phyloP scores from a whole-genome alignment of 1,140 invertebrate species.

The Notospermus geniculatus region DNA sequence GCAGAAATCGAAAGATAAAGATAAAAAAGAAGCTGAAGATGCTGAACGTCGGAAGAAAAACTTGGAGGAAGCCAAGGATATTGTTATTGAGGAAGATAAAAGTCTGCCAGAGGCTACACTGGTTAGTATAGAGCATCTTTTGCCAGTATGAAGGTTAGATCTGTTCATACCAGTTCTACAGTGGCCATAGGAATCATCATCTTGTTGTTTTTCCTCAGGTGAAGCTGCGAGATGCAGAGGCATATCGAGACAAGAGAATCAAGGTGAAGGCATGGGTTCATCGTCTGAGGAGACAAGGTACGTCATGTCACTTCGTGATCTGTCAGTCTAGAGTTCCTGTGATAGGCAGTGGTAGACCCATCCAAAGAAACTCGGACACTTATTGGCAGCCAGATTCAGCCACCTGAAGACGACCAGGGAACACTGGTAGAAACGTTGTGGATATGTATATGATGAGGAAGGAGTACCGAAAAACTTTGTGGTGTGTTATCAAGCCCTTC shows the following conservation, averaged over 20 bases:
- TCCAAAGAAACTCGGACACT: no score
- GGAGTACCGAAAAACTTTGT: no score
- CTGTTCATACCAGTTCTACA: no score
- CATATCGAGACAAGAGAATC: constrained; percentile 72
- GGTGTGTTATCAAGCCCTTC: no score
- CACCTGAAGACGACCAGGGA: no score
- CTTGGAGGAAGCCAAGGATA: constrained; percentile 85
- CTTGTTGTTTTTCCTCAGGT: constrained; percentile 56
- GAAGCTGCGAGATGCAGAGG: constrained; percentile 71
- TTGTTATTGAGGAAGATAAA: constrained; percentile 77
- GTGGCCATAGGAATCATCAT: no score
- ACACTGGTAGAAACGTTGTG: no score
- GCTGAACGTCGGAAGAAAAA: constrained; percentile 82
- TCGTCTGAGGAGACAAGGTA: constrained; percentile 83
- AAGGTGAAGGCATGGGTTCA: constrained; percentile 94
- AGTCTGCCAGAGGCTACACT: constrained; percentile 67
- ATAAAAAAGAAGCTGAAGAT: constrained; percentile 75
- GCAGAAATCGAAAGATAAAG: constrained; percentile 75
- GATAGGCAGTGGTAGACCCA: no score
- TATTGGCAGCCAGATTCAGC: no score
- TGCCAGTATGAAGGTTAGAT: no score
- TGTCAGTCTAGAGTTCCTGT: no score
- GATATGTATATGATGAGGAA: no score
- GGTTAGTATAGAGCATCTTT: constrained; percentile 31
- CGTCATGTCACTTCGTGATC: not conserved